These are phyloP conservation scores for Megatriorchis doriae DNA, from an alignment of 2,113 vertebrate genomes.

Conservation along the genomic window DNA sequence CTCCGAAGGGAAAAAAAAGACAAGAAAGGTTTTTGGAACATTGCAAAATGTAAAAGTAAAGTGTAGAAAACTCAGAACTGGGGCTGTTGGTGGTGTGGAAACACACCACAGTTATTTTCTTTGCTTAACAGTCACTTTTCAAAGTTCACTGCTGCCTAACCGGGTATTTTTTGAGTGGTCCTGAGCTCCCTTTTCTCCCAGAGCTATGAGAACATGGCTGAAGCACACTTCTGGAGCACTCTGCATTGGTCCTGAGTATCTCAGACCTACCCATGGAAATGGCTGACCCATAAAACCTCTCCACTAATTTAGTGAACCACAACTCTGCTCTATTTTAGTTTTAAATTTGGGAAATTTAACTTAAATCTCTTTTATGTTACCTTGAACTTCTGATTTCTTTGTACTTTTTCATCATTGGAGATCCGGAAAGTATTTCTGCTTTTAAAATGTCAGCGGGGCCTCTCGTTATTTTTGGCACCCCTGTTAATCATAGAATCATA, in stretches of 20 bases:
- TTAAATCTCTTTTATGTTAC: not conserved
- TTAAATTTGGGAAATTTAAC: not conserved
- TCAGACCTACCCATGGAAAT: not conserved
- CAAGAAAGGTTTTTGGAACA: not conserved
- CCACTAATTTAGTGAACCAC: not conserved
- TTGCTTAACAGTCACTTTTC: not conserved
- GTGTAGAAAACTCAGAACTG: not conserved
- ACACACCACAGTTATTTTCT: not conserved
- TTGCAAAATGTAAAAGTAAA: not conserved
- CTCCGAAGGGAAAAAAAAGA: not conserved
- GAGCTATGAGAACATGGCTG: not conserved
- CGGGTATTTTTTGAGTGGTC: not conserved
- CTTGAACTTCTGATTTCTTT: not conserved
- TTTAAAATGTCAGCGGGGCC: not conserved
- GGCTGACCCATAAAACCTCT: not conserved
- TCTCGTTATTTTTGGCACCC: not conserved
- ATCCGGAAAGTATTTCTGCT: not conserved
- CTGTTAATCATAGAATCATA: not conserved
- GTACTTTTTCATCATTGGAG: not conserved
- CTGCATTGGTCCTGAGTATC: not conserved
- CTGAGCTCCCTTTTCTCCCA: not conserved
- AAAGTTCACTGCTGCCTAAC: not conserved
- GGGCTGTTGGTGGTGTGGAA: rapidly evolving
- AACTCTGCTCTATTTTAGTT: not conserved
- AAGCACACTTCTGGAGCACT: not conserved